These are phyloP conservation scores for Schizotus pectinicornis DNA, from an alignment of 2,888 invertebrate genomes.

Conservation along the genomic window DNA sequence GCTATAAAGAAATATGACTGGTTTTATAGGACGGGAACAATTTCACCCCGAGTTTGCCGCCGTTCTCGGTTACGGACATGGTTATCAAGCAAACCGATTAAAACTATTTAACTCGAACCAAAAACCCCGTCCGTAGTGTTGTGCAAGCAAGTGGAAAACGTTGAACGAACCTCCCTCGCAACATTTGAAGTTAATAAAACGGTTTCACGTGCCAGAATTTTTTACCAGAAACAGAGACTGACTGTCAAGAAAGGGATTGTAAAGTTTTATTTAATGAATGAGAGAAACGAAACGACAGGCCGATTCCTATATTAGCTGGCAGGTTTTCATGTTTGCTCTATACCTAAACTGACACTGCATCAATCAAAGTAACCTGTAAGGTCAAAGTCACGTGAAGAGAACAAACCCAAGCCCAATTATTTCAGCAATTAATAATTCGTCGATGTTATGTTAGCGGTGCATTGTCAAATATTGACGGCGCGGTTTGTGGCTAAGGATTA, in stretches of 20 bases:
- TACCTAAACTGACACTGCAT: neutral
- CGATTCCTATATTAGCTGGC: neutral
- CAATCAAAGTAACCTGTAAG: neutral
- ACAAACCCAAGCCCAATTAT: neutral
- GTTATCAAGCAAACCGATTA: slow-evolving; percentile 22
- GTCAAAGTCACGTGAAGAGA: neutral
- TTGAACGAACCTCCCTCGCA: neutral
- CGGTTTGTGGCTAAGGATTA: no score
- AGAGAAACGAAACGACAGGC: neutral
- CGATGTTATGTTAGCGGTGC: neutral
- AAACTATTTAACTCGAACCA: slow-evolving; percentile 16
- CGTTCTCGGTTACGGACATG: slow-evolving; percentile 15
- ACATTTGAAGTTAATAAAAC: neutral
- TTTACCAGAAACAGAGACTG: no score
- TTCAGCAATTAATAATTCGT: neutral
- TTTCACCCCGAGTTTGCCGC: neutral
- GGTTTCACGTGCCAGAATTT: no score
- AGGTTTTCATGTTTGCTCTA: no score
- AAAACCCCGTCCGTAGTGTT: slow-evolving; percentile 8
- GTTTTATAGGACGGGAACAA: no score
- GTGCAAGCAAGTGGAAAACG: neutral
- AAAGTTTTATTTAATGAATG: no score
- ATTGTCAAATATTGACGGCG: no score
- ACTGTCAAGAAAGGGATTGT: no score
- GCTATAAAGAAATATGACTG: no score